Conservation (phyloP, 2,797 vertebrate species). For the Hippopotamyrus pictus region DNA sequence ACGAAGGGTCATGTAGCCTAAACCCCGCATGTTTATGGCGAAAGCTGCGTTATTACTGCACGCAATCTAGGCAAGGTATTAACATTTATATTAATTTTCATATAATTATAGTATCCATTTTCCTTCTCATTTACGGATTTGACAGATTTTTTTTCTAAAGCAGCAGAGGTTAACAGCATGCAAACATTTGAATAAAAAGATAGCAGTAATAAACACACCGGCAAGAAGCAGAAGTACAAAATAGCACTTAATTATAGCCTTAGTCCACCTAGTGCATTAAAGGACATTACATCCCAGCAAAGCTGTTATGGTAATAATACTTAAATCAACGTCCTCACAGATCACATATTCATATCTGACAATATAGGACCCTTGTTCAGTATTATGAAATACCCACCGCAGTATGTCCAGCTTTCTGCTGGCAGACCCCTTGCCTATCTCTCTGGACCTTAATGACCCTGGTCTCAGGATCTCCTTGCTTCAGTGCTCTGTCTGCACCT, state of each 20-base stretch:
- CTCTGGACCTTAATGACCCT: not conserved
- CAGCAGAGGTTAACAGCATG: not conserved
- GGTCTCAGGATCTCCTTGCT: not conserved
- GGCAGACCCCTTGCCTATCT: not conserved
- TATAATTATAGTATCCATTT: not conserved
- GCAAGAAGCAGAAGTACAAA: not conserved
- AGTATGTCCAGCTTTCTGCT: not conserved
- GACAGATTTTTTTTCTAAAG: not conserved
- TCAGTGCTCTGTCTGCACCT: not conserved
- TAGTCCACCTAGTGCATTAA: not conserved
- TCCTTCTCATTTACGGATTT: not conserved
- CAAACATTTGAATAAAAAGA: not conserved
- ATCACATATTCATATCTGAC: not conserved
- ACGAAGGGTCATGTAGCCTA: not conserved
- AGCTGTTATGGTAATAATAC: not conserved
- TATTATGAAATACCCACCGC: not conserved
- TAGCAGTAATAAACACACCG: not conserved
- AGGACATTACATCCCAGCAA: not conserved
- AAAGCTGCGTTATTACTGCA: not conserved
- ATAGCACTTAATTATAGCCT: not conserved
- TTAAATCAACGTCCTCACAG: not conserved
- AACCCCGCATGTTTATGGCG: not conserved
- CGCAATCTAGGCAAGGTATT: not conserved
- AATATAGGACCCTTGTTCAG: not conserved
- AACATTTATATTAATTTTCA: slow-evolving; percentile 10